These are phyloP conservation scores for Folsomia candida DNA, from an alignment of 2,888 invertebrate species.

Conservation along the genomic window DNA sequence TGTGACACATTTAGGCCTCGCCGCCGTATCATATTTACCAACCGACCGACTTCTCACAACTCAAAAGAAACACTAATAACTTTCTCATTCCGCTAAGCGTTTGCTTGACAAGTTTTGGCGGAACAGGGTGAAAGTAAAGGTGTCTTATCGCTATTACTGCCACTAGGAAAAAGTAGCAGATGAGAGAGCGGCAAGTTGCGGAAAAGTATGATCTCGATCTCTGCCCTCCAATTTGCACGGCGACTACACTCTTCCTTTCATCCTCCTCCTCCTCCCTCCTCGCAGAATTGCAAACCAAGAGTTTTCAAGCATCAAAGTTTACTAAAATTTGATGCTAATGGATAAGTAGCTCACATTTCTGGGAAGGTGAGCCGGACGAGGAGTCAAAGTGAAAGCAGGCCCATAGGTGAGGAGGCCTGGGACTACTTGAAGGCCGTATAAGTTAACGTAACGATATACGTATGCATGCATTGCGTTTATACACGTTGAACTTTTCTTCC, in stretches of 20 bases:
- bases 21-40: not conserved
- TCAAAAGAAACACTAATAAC: constrained; percentile 2
- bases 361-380: not conserved
- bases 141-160: too few relatives aligned
- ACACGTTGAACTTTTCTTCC: too few relatives aligned
- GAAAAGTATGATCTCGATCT: too few relatives aligned
- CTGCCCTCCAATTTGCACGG: not conserved
- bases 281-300: too few relatives aligned
- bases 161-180: too few relatives aligned
- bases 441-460: too few relatives aligned
- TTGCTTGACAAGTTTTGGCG: too few relatives aligned
- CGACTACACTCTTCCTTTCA: not conserved
- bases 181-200: too few relatives aligned
- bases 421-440: too few relatives aligned
- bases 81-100: not conserved
- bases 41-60: not conserved
- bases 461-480: too few relatives aligned
- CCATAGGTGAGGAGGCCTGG: constrained; percentile 7
- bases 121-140: too few relatives aligned
- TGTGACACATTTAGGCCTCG: not conserved
- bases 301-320: not conserved
- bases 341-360: not conserved
- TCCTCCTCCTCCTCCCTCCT: too few relatives aligned
- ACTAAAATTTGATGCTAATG: constrained; percentile 6
- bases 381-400: constrained; percentile 12